Percentiles rank a stretch among this genome's conserved stretches.
Conservation (phyloP, 2,797 vertebrate genomes). For the Alca torda region DNA sequence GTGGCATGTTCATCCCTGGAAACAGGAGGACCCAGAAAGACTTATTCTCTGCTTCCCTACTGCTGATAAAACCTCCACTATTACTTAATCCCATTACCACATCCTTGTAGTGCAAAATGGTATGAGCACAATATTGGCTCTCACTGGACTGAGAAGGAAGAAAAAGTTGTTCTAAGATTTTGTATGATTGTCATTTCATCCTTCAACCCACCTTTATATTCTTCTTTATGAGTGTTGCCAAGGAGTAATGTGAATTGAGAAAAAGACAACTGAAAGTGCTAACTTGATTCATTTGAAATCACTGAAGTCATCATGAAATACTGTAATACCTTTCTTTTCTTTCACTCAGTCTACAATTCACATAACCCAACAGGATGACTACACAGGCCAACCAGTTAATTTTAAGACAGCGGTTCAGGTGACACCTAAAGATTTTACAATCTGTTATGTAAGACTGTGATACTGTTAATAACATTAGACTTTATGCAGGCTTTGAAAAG, state of each 20-base stretch:
- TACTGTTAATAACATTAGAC: not conserved
- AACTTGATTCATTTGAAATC: not conserved
- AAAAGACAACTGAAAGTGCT: not conserved
- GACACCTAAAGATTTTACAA: not conserved
- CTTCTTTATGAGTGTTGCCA: not conserved
- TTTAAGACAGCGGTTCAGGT: not conserved
- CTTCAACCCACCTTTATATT: not conserved
- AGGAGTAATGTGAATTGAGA: not conserved
- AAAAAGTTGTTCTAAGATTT: not conserved
- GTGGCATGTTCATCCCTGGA: not conserved
- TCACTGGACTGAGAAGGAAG: not conserved
- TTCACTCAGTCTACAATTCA: not conserved
- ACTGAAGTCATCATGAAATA: not conserved
- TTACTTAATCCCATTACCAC: not conserved
- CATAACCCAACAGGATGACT: not conserved
- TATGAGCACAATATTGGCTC: not conserved
- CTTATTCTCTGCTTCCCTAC: not conserved
- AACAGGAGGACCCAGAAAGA: not conserved
- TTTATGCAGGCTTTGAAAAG: not conserved
- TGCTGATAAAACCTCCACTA: not conserved
- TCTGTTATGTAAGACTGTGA: not conserved
- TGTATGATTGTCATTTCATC: not conserved
- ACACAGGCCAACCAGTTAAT: not conserved
- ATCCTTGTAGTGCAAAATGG: not conserved
- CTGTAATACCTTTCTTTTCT: not conserved